Evolutionary conservation across 2,888 invertebrate species (phyloP).

Genomic region (Monopis laevigella): DNA sequence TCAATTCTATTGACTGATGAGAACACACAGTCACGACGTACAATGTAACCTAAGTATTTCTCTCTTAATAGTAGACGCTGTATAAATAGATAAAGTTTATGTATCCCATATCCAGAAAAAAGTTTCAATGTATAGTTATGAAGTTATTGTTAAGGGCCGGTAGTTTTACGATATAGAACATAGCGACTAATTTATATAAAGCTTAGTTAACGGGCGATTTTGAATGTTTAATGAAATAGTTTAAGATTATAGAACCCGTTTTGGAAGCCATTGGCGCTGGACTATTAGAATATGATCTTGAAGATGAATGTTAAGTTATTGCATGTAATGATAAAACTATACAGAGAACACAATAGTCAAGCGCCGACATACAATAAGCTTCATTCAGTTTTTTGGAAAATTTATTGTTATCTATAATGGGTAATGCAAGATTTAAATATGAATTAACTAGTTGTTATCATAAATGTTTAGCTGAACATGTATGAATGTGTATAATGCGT

Average conservation of each 20-base stretch:
- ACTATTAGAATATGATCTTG: constrained; percentile 27
- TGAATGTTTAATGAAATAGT: constrained; percentile 49
- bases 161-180: constrained; percentile 26
- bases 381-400: constrained; percentile 43
- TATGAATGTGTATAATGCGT: constrained; percentile 56
- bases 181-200: constrained; percentile 62
- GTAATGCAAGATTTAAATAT: constrained; percentile 44
- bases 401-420: constrained; percentile 47
- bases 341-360: constrained; percentile 35
- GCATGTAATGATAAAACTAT: background rate
- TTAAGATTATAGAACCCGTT: constrained; percentile 28
- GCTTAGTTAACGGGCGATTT: constrained; percentile 58
- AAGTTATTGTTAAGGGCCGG: constrained; percentile 4
- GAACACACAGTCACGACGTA: constrained; percentile 44
- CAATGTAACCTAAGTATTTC: constrained; percentile 44
- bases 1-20: constrained; percentile 54
- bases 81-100: constrained; percentile 45
- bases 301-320: background rate
- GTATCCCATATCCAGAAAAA: constrained; percentile 46
- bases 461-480: constrained; percentile 64
- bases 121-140: constrained; percentile 32
- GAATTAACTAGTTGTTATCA: constrained; percentile 57
- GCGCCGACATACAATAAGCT: constrained; percentile 39
- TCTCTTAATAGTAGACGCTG: constrained; percentile 40
- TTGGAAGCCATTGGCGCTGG: constrained; percentile 41